These are phyloP conservation scores for Scaptomyza hsui DNA, from an alignment of 1,140 invertebrate species.

Conservation along the genomic window DNA sequence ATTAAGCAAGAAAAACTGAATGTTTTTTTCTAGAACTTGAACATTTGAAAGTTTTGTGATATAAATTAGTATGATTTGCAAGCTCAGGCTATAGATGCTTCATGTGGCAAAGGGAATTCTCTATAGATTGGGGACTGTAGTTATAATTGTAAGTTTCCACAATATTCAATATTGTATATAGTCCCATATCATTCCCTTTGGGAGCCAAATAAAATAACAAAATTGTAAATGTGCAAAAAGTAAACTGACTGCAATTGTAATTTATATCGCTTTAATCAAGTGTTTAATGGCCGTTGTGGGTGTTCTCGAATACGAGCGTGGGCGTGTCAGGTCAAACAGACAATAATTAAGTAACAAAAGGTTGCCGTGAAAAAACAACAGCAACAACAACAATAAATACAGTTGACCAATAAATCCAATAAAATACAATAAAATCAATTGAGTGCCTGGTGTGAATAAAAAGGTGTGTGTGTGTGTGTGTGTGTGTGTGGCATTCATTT, in stretches of 20 bases:
- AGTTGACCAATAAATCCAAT: slow-evolving; percentile 43
- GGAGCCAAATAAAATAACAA: slow-evolving; percentile 1
- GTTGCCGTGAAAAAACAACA: slow-evolving; percentile 30
- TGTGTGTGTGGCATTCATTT: slow-evolving; percentile 5
- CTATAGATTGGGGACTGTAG: too few relatives aligned
- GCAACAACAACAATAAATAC: neutral
- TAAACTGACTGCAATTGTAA: slow-evolving; percentile 58
- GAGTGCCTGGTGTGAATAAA: neutral
- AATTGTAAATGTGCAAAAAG: slow-evolving; percentile 11
- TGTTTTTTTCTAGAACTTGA: too few relatives aligned
- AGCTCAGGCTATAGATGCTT: too few relatives aligned
- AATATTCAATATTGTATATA: neutral
- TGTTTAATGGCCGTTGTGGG: slow-evolving; percentile 14
- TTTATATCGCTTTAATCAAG: slow-evolving; percentile 65
- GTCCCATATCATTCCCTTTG: slow-evolving; percentile 3
- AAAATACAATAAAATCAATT: slow-evolving; percentile 52
- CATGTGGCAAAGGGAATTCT: too few relatives aligned
- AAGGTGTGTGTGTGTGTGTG: neutral
- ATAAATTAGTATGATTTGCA: too few relatives aligned
- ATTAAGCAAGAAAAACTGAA: too few relatives aligned
- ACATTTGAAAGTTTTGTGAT: too few relatives aligned
- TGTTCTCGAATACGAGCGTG: neutral
- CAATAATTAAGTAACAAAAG: slow-evolving; percentile 72
- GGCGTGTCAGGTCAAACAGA: slow-evolving; percentile 48
- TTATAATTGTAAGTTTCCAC: neutral